Percentiles rank a stretch among this genome's conserved stretches.
These are phyloP conservation scores for Grammatotria lemairii DNA, from an alignment of 2,113 vertebrate genomes.

Conservation along the genomic window DNA sequence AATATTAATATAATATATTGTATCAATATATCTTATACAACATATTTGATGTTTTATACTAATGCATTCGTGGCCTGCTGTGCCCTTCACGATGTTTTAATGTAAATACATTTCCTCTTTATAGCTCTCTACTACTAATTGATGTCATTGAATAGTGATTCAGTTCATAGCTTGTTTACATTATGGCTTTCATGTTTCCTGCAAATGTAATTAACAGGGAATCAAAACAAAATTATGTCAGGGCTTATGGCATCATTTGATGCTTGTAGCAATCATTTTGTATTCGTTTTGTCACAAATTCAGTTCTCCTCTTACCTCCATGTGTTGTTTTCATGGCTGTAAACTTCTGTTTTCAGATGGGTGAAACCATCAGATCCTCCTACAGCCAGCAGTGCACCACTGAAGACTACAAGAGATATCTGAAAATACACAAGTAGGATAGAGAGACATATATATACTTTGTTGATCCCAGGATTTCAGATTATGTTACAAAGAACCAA, in stretches of 20 bases:
- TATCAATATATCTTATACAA: neutral
- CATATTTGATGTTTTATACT: neutral
- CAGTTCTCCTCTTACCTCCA: constrained; percentile 50
- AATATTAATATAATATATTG: neutral
- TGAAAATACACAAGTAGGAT: neutral
- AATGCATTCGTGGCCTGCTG: neutral
- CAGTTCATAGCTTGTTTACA: neutral
- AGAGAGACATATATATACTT: neutral
- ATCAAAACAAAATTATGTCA: neutral
- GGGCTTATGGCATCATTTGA: neutral
- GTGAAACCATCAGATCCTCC: constrained; percentile 62
- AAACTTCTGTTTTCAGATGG: constrained; percentile 59
- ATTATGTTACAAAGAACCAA: neutral
- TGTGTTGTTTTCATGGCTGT: constrained; percentile 57
- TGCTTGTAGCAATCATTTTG: neutral
- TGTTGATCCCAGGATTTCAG: neutral
- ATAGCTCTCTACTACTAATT: neutral
- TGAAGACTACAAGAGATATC: constrained; percentile 56
- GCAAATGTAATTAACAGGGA: neutral
- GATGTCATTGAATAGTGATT: neutral
- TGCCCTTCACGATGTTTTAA: neutral
- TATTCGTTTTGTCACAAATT: neutral
- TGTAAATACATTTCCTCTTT: neutral
- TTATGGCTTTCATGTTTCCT: neutral
- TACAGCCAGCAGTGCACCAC: constrained; percentile 51